These are phyloP conservation scores for Pseudolycoriella hygida DNA, from an alignment of 2,888 invertebrate species.

Conservation along the genomic window DNA sequence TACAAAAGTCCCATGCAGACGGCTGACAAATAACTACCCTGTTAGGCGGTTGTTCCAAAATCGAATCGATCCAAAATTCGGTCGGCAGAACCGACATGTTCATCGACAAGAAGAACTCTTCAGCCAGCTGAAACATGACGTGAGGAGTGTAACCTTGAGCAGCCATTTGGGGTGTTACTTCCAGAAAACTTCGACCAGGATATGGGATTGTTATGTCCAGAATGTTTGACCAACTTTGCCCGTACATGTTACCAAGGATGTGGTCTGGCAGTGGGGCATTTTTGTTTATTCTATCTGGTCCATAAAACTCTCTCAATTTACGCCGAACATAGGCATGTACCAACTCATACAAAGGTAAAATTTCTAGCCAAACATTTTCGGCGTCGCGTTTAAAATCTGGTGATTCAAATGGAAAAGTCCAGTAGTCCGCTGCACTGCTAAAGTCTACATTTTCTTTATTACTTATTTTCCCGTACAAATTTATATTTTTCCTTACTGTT, in stretches of 20 bases:
- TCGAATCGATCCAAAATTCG: conserved; percentile 76
- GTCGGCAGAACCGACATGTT: conserved; percentile 74
- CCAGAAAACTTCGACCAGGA: conserved; percentile 64
- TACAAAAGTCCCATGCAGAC: conserved; percentile 90
- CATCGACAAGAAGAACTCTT: conserved; percentile 80
- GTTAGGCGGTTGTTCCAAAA: conserved; percentile 60
- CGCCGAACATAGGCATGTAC: conserved; percentile 79
- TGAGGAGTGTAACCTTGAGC: conserved; percentile 72
- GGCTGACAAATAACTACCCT: conserved; percentile 71
- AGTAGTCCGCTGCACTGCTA: conserved; percentile 70
- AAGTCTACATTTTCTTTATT: conserved; percentile 36
- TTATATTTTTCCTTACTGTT: conserved; percentile 46
- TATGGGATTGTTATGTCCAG: conserved; percentile 68
- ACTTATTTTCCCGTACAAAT: not conserved
- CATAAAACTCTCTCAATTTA: conserved; percentile 66
- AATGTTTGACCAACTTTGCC: conserved; percentile 70
- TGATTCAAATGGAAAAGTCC: conserved; percentile 76
- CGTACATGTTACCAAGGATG: conserved; percentile 81
- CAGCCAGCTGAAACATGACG: conserved; percentile 71
- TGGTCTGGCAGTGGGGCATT: conserved; percentile 74
- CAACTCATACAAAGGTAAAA: conserved; percentile 71
- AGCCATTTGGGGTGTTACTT: conserved; percentile 68
- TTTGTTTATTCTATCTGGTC: conserved; percentile 60
- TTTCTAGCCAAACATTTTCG: conserved; percentile 66
- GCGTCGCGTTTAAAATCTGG: conserved; percentile 57